Base-by-base conservation (phyloP, 2,113 vertebrate genomes). In the Mixornis gularis region DNA sequence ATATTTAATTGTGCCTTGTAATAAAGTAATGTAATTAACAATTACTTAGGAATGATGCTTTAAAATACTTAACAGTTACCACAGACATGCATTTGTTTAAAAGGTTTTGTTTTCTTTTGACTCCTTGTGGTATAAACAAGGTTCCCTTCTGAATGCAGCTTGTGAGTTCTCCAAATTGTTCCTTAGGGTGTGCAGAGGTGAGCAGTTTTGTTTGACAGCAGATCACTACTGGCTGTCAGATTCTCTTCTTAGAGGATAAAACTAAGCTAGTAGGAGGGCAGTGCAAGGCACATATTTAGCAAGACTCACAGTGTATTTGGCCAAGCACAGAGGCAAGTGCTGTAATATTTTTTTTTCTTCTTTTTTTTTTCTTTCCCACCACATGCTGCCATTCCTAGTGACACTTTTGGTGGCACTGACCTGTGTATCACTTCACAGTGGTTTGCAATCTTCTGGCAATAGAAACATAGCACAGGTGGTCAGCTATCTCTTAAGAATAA, bases 21-120 rank as follows among this genome's bases (percentile, higher is more conserved):
- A 93, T 93, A 87, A 93, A 91, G 84, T 69, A 82, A 91, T 85
- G 27, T 92, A 93, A 95, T 93, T 95, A 95, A 70, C 92, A 93
- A 89, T 89, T 91, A 77, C 84, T 91, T 89, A 83, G 66, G 55
- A 87, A 81, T 40, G 65, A 53, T 3, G 5, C 79, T 94, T 93
- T 92, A 55, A 79, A 91, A 83, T 92, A 79, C 86, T 91, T 91
- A 87, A 69, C 36, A 76, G 74, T 63, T 89, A 55, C 78, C 78
- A 85, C 49, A 55, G 36, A 44, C 53, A 32, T 59, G 59, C 53
- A 56, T 70, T 79, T 82, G 69, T 72, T 87, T 63, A 43, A 69
- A 32, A 53, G 34, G 8, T 20, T 77, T 69, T 93, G 32, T 49
- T 90, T 92, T 73, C 85, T 88, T 89, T 85, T 83, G 43, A 52